These are phyloP conservation scores for Capromys pilorides DNA, from an alignment of 2,797 vertebrate genomes.

Conservation along the genomic window DNA sequence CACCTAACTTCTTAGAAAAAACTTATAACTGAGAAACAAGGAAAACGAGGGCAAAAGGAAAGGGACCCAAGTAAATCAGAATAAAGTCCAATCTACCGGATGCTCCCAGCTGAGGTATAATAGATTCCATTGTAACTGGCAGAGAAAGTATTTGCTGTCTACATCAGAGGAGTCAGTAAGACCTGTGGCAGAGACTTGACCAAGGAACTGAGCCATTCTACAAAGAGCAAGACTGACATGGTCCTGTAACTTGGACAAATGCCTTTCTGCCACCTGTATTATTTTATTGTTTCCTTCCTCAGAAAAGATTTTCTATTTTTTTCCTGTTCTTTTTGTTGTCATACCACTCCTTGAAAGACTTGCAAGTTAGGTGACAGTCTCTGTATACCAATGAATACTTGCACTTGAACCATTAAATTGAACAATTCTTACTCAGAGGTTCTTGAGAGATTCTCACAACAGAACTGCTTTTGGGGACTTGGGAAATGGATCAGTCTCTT, in stretches of 20 bases:
- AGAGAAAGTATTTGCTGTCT: constrained; percentile 69
- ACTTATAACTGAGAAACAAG: constrained; percentile 42
- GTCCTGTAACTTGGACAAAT: background rate
- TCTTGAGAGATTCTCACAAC: constrained; percentile 62
- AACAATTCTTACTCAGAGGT: constrained; percentile 61
- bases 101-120: constrained; percentile 68
- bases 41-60: constrained; percentile 57
- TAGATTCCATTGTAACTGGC: constrained; percentile 62
- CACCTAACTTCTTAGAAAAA: constrained; percentile 33
- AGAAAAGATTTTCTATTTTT: background rate
- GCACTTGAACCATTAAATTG: constrained; percentile 50
- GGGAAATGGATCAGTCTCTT: constrained; percentile 76
- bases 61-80: constrained; percentile 52
- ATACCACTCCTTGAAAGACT: background rate
- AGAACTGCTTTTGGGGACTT: constrained; percentile 69
- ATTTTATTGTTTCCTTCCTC: constrained; percentile 10
- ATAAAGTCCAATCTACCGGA: constrained; percentile 55
- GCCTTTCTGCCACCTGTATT: background rate
- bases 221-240: background rate
- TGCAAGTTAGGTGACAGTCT: background rate
- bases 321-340: constrained; percentile 37
- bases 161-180: constrained; percentile 53
- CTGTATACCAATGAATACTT: constrained; percentile 40
- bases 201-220: constrained; percentile 20
- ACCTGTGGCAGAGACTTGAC: constrained; percentile 48